Evolutionary conservation across 2,113 vertebrate species (phyloP).

Genomic region (Halichoeres trimaculatus): DNA sequence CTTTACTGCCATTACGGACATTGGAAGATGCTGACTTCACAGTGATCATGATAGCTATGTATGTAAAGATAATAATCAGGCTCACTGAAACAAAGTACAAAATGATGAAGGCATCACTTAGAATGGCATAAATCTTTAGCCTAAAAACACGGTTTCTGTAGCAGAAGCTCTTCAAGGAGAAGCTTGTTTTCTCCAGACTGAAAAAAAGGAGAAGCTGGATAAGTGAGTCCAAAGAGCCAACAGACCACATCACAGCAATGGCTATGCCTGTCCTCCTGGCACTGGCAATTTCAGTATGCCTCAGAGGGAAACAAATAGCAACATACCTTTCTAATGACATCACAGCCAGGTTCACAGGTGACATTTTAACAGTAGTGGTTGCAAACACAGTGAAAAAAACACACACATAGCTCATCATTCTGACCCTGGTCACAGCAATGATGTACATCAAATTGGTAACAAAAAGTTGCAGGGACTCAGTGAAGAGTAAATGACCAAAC

Average conservation of each 20-base stretch:
- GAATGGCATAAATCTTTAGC: conserved; percentile 10
- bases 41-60: conserved; percentile 42
- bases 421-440: conserved; percentile 39
- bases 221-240: conserved; percentile 46
- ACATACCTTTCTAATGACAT: conserved; percentile 78
- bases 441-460: conserved; percentile 50
- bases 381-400: background rate
- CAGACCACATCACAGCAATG: conserved; percentile 56
- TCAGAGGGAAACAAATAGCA: conserved; percentile 74
- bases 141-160: background rate
- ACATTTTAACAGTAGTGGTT: conserved; percentile 22
- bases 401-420: conserved; percentile 54
- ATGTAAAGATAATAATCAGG: conserved; percentile 55
- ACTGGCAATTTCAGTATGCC: conserved; percentile 52
- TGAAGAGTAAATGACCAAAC: conserved; percentile 69
- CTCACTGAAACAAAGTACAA: conserved; percentile 50
- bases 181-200: background rate
- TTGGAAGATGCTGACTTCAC: conserved; percentile 39
- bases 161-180: conserved; percentile 16
- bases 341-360: conserved; percentile 66
- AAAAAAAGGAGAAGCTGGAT: conserved; percentile 51
- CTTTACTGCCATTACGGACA: background rate
- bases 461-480: conserved; percentile 65
- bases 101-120: conserved; percentile 35
- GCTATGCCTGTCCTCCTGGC: conserved; percentile 18